Base-by-base conservation (phyloP, 2,797 vertebrate genomes). In the Periophthalmus magnuspinnatus region DNA sequence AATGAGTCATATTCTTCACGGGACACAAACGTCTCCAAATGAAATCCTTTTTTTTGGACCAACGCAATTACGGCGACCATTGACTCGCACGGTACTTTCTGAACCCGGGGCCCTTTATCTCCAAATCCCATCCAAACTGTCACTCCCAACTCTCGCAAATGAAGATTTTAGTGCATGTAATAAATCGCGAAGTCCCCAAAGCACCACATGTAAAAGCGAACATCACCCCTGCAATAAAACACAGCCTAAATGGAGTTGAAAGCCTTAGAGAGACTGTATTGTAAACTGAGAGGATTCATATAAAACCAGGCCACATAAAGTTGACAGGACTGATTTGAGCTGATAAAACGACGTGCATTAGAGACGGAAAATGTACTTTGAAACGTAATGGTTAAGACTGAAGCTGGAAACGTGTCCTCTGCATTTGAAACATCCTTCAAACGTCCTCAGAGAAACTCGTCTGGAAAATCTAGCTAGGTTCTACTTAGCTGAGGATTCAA, bases 111-210 rank as follows among this genome's bases (percentile, higher is more conserved):
- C 14, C 68, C 69, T 41, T 56, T 47, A 58, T 78, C 73, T 52
- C 58, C 67, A 34, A 54, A 66, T 38, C 63, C n/a, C 16, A 45
- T 59, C 34, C 19, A 22, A 68, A 57, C 69, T 54, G 66, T 69
- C 69, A 62, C 56, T 70, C 9, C 67, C 16, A 67, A 54, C 66
- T 65, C 38, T 61, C 24, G 34, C 10, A 48, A 74, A 68, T 61
- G 4, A 38, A 70, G 72, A 69, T 76, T 76, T 84, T 67, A 69
- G 66, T 62, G 11, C 38, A 33, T n/a, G 28, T 16, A 0, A 45
- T 45, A 45, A 45, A 52, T 52, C 48, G 38, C 24, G 19, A 10
- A 48, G 58, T 55, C 54, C 58, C 61, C 22, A 32, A 21, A 74
- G 69, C n/a, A 63, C 24, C 41, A 45, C 71, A 69, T 54, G 64